Base-by-base conservation (phyloP, 2,888 invertebrate species). In the Congeria kusceri region DNA sequence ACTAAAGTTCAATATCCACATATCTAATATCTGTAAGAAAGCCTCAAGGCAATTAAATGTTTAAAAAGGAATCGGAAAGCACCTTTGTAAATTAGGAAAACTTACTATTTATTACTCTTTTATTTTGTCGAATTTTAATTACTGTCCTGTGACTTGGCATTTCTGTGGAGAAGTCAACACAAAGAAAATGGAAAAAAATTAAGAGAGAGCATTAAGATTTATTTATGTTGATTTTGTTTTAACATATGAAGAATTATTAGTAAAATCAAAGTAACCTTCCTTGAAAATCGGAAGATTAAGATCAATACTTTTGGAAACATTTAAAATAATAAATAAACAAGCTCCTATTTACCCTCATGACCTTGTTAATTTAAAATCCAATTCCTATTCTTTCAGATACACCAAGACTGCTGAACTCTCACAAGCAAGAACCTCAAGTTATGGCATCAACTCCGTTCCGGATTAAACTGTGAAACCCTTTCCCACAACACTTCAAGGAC, bases 1-100 rank as follows among this genome's bases (percentile, higher is more conserved):
- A n/a, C 28, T 75, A 7, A 64, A 57, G 28, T 75, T 75, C 64
- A 47, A 75, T 27, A 25, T 25, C 15, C 64, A 75, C 57, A 20
- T 69, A 7, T 56, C 25, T 47, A 46, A 53, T 20, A 53, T 25
- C 9, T 53, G 53, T 53, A 53, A 53, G 18, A 58, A 58, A 58
- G 29, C 58, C 20, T 58, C 58, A 27, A 58, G 58, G 29, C 28
- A 58, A 29, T 58, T 58, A 58, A 58, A 58, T 58, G 58, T 58
- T 20, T 28, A 27, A 23, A 58, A 44, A 63, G 20, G 44, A 44
- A 63, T 63, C 23, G 23, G 63, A 25, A 63, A 63, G 46, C n/a
- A 63, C 13, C 46, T 63, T 4, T 63, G 63, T 46, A 63, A 46
- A 46, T 44, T 63, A 46, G 63, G 63, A 15, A 63, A 63, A 63